Conservation (phyloP, 2,113 vertebrate genomes). For the Mixornis gularis region DNA sequence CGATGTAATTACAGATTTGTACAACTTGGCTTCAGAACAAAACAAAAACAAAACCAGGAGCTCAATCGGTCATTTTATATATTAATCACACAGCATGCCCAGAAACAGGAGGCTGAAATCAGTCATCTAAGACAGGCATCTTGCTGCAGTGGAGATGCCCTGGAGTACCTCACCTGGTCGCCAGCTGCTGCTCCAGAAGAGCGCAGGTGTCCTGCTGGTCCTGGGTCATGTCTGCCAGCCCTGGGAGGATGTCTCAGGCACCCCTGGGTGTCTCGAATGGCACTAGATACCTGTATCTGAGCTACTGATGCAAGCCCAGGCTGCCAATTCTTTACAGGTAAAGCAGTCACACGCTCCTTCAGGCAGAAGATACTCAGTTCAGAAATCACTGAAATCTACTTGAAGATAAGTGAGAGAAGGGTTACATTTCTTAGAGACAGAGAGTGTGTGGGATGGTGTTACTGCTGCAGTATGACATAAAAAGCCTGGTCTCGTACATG, state of each 20-base stretch:
- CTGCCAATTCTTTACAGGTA: conserved; percentile 43
- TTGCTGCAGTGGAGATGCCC: background rate
- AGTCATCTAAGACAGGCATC: background rate
- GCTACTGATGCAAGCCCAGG: background rate
- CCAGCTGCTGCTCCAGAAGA: conserved; percentile 64
- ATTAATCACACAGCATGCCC: background rate
- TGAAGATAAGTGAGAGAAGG: conserved; percentile 13
- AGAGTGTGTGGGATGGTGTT: conserved; percentile 58
- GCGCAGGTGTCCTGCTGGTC: conserved; percentile 51
- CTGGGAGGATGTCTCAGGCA: conserved; percentile 13
- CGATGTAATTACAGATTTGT: background rate
- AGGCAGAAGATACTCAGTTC: background rate
- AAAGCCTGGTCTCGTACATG: conserved; percentile 53
- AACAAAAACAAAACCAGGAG: conserved; percentile 10
- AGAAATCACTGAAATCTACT: conserved; percentile 36
- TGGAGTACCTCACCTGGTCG: conserved; percentile 50
- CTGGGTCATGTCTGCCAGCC: conserved; percentile 57
- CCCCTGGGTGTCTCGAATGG: background rate
- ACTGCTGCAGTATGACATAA: conserved; percentile 60
- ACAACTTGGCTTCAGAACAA: conserved; percentile 11
- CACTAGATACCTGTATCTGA: background rate
- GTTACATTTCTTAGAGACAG: conserved; percentile 56
- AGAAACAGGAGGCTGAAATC: conserved; percentile 8
- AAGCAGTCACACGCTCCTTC: background rate
- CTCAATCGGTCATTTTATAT: background rate